Base-by-base conservation (phyloP, 2,888 invertebrate genomes). In the Ctenicera cuprea region DNA sequence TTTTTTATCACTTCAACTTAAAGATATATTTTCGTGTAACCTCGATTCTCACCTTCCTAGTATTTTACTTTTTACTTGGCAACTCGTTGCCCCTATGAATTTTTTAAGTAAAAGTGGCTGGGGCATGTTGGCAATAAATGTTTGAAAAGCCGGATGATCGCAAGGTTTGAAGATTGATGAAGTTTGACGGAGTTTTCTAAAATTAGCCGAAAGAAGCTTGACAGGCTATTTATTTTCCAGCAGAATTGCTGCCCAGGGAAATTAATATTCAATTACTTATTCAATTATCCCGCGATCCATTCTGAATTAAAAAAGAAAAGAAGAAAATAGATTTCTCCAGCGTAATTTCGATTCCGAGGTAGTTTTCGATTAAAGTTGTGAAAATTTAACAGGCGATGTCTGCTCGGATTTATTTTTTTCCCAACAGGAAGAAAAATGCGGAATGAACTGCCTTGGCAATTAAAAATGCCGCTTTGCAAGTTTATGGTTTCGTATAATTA, bases 111-210 rank as follows among this genome's bases (percentile, higher is more conserved):
- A 30, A 64, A 37, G 50, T 9, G 30, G 14, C 7, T 59, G 16
- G 16, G 66, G 41, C 38, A 59, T 61, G 66, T 30, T 52, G 9
- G 59, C 45, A 66, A 66, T 64, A 71, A 66, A 88, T 90, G 98
- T 80, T 89, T 98, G 81, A 91, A 97, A 98, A 98, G 90, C 96
- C 96, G 88, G 95, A 97, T 81, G 98, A 98, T 90, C 98, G 98
- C 89, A 37, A 20, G 38, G 98, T 76, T 98, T 30, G n/a, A 16
- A 72, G 63, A 75, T 75, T 57, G 68, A 69, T 68, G 71, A 73
- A 74, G 74, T 73, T 76, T 77, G 76, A 76, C 75, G 73, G 71
- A 76, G 73, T 79, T 78, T 69, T 63, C 43, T 63, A 71, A 74
- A 76, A 73, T 74, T 71, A 68, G 71, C 22, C 59, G 67, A 63